A percentile compares a stretch with the other conserved stretches of the same genome.
These are phyloP conservation scores for Drosophila funebris DNA, from an alignment of 1,140 invertebrate species.

Conservation along the genomic window DNA sequence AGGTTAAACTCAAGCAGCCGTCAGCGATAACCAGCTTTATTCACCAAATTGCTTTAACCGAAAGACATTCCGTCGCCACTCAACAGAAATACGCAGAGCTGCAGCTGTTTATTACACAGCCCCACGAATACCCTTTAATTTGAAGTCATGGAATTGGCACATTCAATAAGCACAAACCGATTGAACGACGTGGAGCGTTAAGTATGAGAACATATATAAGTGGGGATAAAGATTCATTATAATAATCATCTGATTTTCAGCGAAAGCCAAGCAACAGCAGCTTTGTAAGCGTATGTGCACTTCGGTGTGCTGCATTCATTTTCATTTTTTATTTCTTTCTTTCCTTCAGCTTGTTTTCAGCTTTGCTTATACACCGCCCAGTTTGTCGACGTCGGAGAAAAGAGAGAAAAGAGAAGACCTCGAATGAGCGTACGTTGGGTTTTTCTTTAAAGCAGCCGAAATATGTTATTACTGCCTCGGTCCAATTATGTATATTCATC, in stretches of 20 bases:
- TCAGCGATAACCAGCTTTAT: slow-evolving; percentile 54
- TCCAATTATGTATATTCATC: slow-evolving; percentile 60
- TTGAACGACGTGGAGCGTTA: neutral
- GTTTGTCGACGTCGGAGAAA: slow-evolving; percentile 38
- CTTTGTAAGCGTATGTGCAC: neutral
- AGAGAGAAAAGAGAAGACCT: slow-evolving; percentile 9
- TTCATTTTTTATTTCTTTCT: slow-evolving; percentile 6
- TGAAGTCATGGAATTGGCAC: neutral
- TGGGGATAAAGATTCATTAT: neutral
- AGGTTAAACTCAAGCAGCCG: slow-evolving; percentile 49
- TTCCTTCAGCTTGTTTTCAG: slow-evolving; percentile 41
- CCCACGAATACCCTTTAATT: slow-evolving; percentile 7
- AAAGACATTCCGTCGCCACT: slow-evolving; percentile 61
- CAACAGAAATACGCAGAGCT: slow-evolving; percentile 16
- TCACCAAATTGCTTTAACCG: slow-evolving; percentile 56
- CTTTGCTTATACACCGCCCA: slow-evolving; percentile 34
- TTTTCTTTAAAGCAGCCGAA: slow-evolving; percentile 51
- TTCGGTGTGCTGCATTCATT: neutral
- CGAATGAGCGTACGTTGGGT: slow-evolving; percentile 8
- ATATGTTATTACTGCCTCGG: slow-evolving; percentile 57
- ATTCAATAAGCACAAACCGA: neutral
- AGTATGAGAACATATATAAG: neutral
- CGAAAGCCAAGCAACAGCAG: neutral
- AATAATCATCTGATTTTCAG: neutral
- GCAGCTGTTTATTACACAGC: neutral